phyloP scores from a whole-genome alignment of 2,797 vertebrate genomes.

The Scyliorhinus canicula region DNA sequence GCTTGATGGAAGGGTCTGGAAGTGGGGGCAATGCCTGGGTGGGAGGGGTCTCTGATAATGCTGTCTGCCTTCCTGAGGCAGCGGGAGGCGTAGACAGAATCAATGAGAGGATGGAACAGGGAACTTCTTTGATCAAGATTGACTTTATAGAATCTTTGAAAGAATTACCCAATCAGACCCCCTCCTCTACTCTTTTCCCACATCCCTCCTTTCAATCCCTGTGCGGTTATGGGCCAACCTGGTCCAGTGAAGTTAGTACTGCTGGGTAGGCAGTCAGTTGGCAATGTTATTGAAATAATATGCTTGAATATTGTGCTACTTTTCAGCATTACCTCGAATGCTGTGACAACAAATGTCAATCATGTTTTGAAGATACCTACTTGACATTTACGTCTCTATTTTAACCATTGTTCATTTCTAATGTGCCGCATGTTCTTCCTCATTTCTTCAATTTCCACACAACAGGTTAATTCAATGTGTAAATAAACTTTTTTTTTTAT shows the following conservation, averaged over 20 bases:
- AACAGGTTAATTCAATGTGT: not conserved
- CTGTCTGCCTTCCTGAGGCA: too few species aligned
- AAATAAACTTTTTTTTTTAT: too few species aligned
- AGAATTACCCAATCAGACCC: too few species aligned
- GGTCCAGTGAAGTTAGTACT: not conserved
- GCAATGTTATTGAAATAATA: not conserved
- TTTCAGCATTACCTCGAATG: not conserved
- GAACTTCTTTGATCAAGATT: not conserved
- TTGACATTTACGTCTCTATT: not conserved
- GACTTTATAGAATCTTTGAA: too few species aligned
- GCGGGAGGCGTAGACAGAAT: too few species aligned
- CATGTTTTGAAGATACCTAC: not conserved
- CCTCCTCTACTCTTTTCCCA: too few species aligned
- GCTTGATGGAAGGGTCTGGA: too few species aligned
- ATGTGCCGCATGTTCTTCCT: not conserved
- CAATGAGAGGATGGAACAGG: too few species aligned
- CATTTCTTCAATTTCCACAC: not conserved
- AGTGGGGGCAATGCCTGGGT: too few species aligned
- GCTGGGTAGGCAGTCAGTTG: not conserved
- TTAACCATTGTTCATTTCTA: not conserved
- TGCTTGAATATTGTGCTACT: not conserved
- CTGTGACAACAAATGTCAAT: not conserved
- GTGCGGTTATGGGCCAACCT: too few species aligned
- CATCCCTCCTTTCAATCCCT: too few species aligned
- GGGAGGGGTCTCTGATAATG: too few species aligned